These are phyloP conservation scores for Etheostoma cragini DNA, from an alignment of 2,113 vertebrate genomes.

Conservation along the genomic window DNA sequence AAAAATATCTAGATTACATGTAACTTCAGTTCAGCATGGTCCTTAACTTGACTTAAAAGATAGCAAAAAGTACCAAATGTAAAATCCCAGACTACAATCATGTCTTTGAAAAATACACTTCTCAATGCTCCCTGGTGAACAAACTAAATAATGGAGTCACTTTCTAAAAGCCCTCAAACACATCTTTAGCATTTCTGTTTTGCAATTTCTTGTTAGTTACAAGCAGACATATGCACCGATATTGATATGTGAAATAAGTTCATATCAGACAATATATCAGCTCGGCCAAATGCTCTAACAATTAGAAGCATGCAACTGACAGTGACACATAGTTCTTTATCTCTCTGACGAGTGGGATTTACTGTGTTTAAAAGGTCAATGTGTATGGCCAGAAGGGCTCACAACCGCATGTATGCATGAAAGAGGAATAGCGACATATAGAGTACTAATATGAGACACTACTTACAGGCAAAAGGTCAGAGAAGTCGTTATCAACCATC, in stretches of 20 bases:
- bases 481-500: conserved; percentile 83
- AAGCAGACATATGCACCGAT: neutral
- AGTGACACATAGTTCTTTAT: neutral
- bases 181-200: too few species aligned
- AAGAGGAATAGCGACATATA: neutral
- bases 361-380: conserved; percentile 16
- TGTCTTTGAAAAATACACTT: too few species aligned
- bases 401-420: neutral
- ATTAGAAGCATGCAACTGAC: neutral
- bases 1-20: neutral
- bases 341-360: neutral
- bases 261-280: neutral
- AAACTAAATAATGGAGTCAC: neutral
- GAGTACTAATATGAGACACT: neutral
- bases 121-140: too few species aligned
- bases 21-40: neutral
- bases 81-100: neutral
- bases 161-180: neutral
- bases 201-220: neutral
- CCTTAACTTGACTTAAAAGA: neutral
- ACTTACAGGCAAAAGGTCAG: conserved; percentile 94
- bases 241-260: neutral
- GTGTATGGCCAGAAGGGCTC: neutral
- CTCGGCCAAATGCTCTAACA: neutral
- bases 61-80: neutral